Base-by-base conservation (phyloP, 2,797 vertebrate species). In the Heliangelus exortis region DNA sequence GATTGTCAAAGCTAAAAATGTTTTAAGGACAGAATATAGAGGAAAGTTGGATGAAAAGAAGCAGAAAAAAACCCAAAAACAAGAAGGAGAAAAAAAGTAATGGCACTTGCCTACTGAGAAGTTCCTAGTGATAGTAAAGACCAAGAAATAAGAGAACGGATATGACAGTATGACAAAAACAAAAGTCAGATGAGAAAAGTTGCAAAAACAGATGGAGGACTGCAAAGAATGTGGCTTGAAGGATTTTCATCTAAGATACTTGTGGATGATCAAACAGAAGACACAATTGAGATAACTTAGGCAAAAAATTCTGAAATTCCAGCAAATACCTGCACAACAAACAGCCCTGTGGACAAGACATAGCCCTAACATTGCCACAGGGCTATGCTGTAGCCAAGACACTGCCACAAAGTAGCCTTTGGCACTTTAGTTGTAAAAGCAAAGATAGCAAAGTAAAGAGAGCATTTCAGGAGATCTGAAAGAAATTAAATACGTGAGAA, bases 341-440 rank as follows among this genome's bases (percentile, higher is more conserved):
- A 71, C 18, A 76, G 51, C 0, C 4, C 53, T 20, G 7, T 12
- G 15, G 33, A 65, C 0, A 0, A 51, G n/a, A 84, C 1, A 43
- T n/a, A n/a, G 20, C 4, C 6, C 36, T 33, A 21, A 88, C 45
- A 47, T 19, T 20, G 47, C 47, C 47, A 47, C 20, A 47, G 47
- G 47, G 47, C 47, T 47, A 22, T 47, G 47, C 20, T 21, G 21
- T 47, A 21, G 47, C 47, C 47, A 47, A 47, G 47, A 47, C 47
- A 22, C 20, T 20, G 19, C 20, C 47, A 47, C 47, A 47, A 67
- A 17, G 65, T 4, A 73, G 47, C 47, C 45, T 47, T 53, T 29
- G 23, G 18, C 21, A 66, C 22, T 76, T 73, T 8, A 54, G 31
- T 6, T 3, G 15, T 57, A 63, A 54, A 18, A 83, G 16, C 6